Base-by-base conservation (phyloP, 2,113 vertebrate species). In the Paedocypris sp. region DNA sequence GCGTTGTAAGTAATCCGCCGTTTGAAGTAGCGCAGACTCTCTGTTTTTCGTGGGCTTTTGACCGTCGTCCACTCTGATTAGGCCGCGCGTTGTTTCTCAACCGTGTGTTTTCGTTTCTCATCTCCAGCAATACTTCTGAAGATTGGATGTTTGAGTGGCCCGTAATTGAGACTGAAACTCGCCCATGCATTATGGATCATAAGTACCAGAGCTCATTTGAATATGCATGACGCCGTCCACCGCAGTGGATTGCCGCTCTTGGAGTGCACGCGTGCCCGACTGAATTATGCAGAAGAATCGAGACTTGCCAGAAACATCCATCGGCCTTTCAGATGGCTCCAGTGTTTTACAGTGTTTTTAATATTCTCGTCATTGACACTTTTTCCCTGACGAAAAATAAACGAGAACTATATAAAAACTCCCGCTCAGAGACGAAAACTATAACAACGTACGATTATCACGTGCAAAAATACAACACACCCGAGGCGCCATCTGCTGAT, bases 101-200 rank as follows among this genome's bases (percentile, higher is more conserved):
- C 26, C 29, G 53, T 48, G 12, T 52, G 60, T 62, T 62, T 62
- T 62, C 47, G 43, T 62, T 62, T 62, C 25, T 51, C 60, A 52
- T 62, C 48, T 52, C 9, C 38, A 41, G 18, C 48, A 50, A 48
- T 33, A 11, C 46, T 56, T 63, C 23, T 25, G 7, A 22, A 63
- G 59, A 42, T 18, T 57, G 52, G 23, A 47, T 56, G 36, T 53
- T 32, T 42, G 43, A 13, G 41, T 35, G 48, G 25, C 19, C 50
- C 19, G 64, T 69, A 62, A 69, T 59, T 61, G 54, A 71, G 46
- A 31, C 46, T 63, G 50, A 61, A 45, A 29, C 26, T 41, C n/a
- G 50, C 50, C 67, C 46, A 53, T 66, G 49, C 42, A 54, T 67
- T 59, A 66, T 72, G 64, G 43, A 69, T 72, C 39, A 51, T 9